Evolutionary conservation across 2,113 vertebrate species (phyloP), one percentile per base, ranked within the genome.

Genomic region (Potamarius usumacintae): DNA sequence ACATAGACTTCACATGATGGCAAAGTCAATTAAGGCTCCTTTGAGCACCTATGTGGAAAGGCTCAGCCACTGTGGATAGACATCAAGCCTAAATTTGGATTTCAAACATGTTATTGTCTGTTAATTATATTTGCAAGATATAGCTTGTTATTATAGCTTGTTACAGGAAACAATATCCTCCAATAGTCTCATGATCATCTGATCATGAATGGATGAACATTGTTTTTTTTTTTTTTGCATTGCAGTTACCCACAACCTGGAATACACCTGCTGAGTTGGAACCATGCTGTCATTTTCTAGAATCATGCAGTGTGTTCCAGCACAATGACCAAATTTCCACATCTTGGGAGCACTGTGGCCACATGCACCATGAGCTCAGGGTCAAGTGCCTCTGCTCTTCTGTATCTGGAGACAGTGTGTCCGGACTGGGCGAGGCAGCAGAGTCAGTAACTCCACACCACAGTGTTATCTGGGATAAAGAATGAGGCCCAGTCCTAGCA

Each of bases 401-500:
- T 79, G 85, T 85, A 86, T 85, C 57, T 85, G 85, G 87, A 90
- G 87, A 88, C 81, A 65, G 84, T 65, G 14, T 84, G 89, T 88
- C 89, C 86, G 34, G 71, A 78, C 79, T 25, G 80, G 83, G 83
- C 2, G 79, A 67, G 72, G 82, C 63, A 81, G 65, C 65, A 82
- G 65, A 57, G 67, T 87, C 79, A 83, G 86, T 57, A 63, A 65
- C 67, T 63, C 86, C 67, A 82, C 79, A 81, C 52, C 20, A 65
- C 50, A 69, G 85, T 87, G 87, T 90, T 90, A 90, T 90, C 89
- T 90, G 78, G 25, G 27, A 60, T 82, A 53, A 86, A 82, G 85
- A 65, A 57, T 84, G 81, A 65, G 50, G 55, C 84, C 80, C 12
- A 4, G 63, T 88, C 74, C 82, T 84, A 76, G 74, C 86, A 86